Evolutionary conservation across 2,797 vertebrate genomes (phyloP), one percentile per base, ranked within the genome.

Genomic region (Synaphobranchus kaupii): DNA sequence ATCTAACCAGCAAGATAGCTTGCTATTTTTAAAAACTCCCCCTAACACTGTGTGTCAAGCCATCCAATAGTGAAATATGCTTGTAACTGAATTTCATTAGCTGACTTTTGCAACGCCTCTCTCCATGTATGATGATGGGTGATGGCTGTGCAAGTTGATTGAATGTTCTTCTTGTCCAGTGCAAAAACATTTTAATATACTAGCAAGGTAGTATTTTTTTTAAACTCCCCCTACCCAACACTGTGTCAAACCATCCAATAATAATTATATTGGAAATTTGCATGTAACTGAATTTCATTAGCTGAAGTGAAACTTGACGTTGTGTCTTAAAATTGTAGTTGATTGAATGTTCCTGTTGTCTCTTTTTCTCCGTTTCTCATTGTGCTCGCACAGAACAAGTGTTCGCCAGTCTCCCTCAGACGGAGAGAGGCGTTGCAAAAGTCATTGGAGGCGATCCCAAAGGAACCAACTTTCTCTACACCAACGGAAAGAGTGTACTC

Each of bases 401-500:
- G 83, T 99, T 99, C 44, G 98, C 98, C 94, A 97, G 98, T 93
- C 99, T 99, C 91, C 99, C 98, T 0, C 97, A 98, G 94, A 97
- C 98, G 93, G 98, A 99, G 92, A 95, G 98, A 91, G 98, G 98
- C 15, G 96, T 97, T 91, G 95, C 98, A 86, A 99, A 99, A 92
- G 96, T 99, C 86, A 90, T 99, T 25, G 97, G 98, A 2, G 97
- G 98, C 1, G 99, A 99, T 93, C 99, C 98, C 52, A 99, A 98
- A 93, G 97, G 98, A 93, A 97, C 95, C 90, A 98, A 97, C 95
- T 99, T 99, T 88, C 95, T 99, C 15, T 99, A 99, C 76, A 99
- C 98, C 86, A 99, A 99, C 80, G 98, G 98, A 84, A 99, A 99
- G 92, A 97, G 97, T 86, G 99, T 99, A 93, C 93, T 99, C 95